phyloP scores from a whole-genome alignment of 2,888 invertebrate genomes.

The Laspeyria flexula region DNA sequence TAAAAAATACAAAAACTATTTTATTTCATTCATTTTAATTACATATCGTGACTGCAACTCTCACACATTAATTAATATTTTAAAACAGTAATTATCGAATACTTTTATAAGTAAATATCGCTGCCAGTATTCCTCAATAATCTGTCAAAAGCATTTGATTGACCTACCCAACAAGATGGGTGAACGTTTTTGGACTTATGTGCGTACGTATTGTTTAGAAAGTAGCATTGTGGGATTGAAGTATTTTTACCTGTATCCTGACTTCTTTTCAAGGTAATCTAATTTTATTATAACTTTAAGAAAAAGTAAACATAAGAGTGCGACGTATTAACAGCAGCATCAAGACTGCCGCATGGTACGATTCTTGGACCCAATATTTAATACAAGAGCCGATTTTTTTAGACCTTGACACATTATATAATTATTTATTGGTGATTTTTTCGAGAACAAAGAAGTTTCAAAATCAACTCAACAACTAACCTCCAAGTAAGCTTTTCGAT shows the following conservation, averaged over 20 bases:
- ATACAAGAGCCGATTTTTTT: no score
- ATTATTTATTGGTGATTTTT: no score
- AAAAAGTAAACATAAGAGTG: no score
- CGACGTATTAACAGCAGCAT: no score
- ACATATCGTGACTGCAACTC: neutral
- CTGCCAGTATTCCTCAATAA: neutral
- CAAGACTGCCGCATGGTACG: no score
- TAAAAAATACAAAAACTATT: neutral
- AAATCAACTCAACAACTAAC: no score
- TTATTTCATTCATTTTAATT: neutral
- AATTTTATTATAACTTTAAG: no score
- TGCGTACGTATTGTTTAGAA: constrained; percentile 66
- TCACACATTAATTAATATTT: neutral
- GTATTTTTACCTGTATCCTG: constrained; percentile 77
- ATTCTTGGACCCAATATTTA: no score
- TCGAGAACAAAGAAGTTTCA: no score
- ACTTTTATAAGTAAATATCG: neutral
- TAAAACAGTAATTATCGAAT: neutral
- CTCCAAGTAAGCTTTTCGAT: no score
- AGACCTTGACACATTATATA: no score
- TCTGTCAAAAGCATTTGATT: neutral
- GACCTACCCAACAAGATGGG: constrained; percentile 40
- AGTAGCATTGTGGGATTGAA: constrained; percentile 71
- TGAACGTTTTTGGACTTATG: constrained; percentile 48
- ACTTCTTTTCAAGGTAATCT: constrained; percentile 67